phyloP scores from a whole-genome alignment of 1,140 invertebrate species.

The Trachelipus rathkii region DNA sequence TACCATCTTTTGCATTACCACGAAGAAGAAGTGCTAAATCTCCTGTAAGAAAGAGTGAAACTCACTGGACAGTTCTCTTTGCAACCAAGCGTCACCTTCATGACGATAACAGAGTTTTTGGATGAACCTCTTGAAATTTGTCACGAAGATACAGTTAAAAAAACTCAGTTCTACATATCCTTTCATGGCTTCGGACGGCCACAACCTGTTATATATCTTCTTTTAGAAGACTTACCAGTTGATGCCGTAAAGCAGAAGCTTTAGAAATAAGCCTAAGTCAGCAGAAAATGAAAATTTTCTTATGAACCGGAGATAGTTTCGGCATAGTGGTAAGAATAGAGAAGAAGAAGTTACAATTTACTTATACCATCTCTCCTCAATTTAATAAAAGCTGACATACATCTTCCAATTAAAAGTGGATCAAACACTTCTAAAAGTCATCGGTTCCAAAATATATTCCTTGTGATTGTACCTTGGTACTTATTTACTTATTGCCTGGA shows the following conservation, averaged over 20 bases:
- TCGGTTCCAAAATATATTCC: slow-evolving; percentile 48
- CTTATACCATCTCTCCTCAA: slow-evolving; percentile 50
- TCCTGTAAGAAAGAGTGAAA: background rate
- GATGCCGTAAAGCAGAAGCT: slow-evolving; percentile 41
- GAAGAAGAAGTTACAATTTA: slow-evolving; percentile 52
- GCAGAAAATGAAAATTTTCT: slow-evolving; percentile 41
- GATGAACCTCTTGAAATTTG: slow-evolving; percentile 13
- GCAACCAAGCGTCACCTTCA: slow-evolving; percentile 26
- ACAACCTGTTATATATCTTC: slow-evolving; percentile 1
- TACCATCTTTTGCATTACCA: background rate
- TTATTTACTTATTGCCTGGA: slow-evolving; percentile 53
- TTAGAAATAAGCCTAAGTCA: slow-evolving; percentile 32
- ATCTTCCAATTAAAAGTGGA: slow-evolving; percentile 31
- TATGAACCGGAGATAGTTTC: slow-evolving; percentile 57
- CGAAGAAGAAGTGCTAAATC: background rate
- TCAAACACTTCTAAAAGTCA: slow-evolving; percentile 44
- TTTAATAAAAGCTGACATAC: slow-evolving; percentile 44
- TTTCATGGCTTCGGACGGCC: slow-evolving; percentile 24
- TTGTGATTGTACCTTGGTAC: slow-evolving; percentile 48
- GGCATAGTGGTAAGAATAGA: slow-evolving; percentile 54
- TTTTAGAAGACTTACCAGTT: slow-evolving; percentile 24
- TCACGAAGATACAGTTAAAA: background rate
- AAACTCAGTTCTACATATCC: slow-evolving; percentile 12
- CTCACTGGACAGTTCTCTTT: slow-evolving; percentile 22
- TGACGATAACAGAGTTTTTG: slow-evolving; percentile 23